Conservation (phyloP, 2,888 invertebrate species). For the Meganola albula region DNA sequence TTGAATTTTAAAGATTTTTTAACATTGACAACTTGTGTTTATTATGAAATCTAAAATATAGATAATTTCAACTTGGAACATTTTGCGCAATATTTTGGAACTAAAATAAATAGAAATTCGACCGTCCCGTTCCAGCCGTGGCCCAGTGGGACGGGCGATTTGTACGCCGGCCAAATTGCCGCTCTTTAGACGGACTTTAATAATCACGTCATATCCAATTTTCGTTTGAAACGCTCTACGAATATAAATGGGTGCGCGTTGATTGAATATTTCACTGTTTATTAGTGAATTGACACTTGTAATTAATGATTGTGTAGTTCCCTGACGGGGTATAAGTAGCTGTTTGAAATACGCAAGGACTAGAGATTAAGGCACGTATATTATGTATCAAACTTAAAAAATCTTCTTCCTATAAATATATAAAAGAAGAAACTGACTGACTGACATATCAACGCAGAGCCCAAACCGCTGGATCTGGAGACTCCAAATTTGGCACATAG, state of each 20-base stretch:
- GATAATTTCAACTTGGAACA: too few relatives aligned
- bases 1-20: too few relatives aligned
- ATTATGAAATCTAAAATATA: too few relatives aligned
- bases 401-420: too few relatives aligned
- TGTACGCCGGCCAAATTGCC: constrained; percentile 65
- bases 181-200: constrained; percentile 68
- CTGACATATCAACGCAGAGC: too few relatives aligned
- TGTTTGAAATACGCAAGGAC: too few relatives aligned
- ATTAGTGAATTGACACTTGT: constrained; percentile 27
- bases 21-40: too few relatives aligned
- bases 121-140: constrained; percentile 36
- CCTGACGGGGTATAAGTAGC: background rate
- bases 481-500: too few relatives aligned
- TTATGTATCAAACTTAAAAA: too few relatives aligned
- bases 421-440: too few relatives aligned
- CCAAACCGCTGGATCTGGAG: too few relatives aligned
- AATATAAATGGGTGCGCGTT: constrained; percentile 55
- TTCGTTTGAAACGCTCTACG: constrained; percentile 52
- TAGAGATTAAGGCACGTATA: too few relatives aligned
- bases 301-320: constrained; percentile 20
- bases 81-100: constrained; percentile 25
- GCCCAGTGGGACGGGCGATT: constrained; percentile 59
- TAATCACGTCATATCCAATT: constrained; percentile 75
- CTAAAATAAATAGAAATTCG: constrained; percentile 51
- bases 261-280: constrained; percentile 50